Percentiles rank a stretch among this genome's conserved stretches.
Conservation (phyloP, 2,888 invertebrate genomes). For the Zelleria hepariella region DNA sequence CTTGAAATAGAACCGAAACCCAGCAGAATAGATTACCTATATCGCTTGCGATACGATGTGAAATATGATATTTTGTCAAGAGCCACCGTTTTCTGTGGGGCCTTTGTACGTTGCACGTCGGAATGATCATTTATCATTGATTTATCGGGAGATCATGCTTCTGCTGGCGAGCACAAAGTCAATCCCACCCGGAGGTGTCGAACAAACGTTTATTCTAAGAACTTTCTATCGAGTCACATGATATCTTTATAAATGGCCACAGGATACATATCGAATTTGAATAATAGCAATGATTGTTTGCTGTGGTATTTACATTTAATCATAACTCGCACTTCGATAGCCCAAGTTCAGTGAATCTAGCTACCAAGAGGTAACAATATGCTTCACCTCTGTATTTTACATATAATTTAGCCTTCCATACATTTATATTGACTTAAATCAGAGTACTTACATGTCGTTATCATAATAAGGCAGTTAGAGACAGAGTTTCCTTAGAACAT, state of each 20-base stretch:
- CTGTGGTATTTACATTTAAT: too few species aligned
- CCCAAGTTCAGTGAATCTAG: too few species aligned
- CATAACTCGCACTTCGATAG: too few species aligned
- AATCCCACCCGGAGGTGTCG: conserved; percentile 27
- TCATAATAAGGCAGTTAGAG: too few species aligned
- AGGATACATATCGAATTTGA: neutral
- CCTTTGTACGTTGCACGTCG: conserved; percentile 29
- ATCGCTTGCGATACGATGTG: conserved; percentile 12
- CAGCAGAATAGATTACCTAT: neutral
- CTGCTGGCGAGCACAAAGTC: conserved; percentile 36
- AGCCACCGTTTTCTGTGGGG: conserved; percentile 18
- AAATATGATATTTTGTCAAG: conserved; percentile 37
- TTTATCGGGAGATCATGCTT: conserved; percentile 44
- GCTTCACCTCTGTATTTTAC: too few species aligned
- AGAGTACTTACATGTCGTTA: too few species aligned
- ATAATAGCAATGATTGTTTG: neutral
- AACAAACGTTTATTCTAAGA: neutral
- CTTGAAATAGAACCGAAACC: neutral
- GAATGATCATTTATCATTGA: conserved; percentile 53
- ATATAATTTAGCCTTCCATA: too few species aligned
- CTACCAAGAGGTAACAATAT: too few species aligned
- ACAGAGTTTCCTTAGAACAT: too few species aligned
- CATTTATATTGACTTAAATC: too few species aligned
- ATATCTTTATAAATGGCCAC: neutral
- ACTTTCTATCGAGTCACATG: neutral